Evolutionary conservation across 2,113 vertebrate species (phyloP).

Genomic region (Paradoxurus hermaphroditus): DNA sequence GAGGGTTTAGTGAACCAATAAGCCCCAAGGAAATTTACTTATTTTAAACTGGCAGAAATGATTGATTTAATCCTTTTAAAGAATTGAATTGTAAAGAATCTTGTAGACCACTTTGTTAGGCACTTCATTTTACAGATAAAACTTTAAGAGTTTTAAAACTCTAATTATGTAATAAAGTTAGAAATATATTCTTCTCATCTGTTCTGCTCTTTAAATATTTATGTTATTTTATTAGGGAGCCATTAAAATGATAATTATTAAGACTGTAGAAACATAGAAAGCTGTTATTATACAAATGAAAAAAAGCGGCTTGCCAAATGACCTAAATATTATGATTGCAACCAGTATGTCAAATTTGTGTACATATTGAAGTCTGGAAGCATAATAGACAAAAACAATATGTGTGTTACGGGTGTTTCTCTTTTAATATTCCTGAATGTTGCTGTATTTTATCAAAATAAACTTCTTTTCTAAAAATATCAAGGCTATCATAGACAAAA

Average conservation of each 20-base stretch:
- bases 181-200: slow-evolving; percentile 24
- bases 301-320: slow-evolving; percentile 26
- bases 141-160: slow-evolving; percentile 49
- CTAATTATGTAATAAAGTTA: slow-evolving; percentile 64
- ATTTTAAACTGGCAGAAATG: slow-evolving; percentile 12
- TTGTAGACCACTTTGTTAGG: not conserved
- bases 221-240: slow-evolving; percentile 27
- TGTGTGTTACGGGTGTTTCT: not conserved
- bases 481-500: not conserved
- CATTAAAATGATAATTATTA: slow-evolving; percentile 51
- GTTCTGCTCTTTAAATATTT: slow-evolving; percentile 74
- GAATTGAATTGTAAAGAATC: not conserved
- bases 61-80: slow-evolving; percentile 46
- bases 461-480: not conserved
- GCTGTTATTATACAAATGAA: slow-evolving; percentile 33
- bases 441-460: not conserved
- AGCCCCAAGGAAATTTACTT: not conserved
- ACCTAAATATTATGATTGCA: not conserved
- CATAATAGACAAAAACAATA: not conserved
- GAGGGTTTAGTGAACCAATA: not conserved
- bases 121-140: slow-evolving; percentile 37
- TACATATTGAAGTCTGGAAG: not conserved
- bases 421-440: not conserved
- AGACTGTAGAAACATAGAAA: slow-evolving; percentile 45
- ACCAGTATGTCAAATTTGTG: not conserved